phyloP scores from a whole-genome alignment of 2,113 vertebrate species.

The Pavo muticus region DNA sequence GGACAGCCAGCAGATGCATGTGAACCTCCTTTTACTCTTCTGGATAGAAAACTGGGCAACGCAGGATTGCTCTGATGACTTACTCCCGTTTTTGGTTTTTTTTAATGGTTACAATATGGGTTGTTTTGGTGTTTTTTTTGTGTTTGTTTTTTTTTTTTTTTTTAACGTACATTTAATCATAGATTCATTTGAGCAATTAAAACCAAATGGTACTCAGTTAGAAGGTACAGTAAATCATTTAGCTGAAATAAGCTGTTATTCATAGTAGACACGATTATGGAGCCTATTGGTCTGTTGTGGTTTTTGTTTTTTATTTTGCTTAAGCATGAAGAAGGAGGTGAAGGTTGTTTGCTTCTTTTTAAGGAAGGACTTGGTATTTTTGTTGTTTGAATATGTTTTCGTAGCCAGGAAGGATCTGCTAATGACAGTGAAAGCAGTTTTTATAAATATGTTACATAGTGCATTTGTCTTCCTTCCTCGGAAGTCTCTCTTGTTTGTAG shows the following conservation, averaged over 20 bases:
- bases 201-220: background rate
- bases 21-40: background rate
- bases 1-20: background rate
- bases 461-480: background rate
- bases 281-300: background rate
- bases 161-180: background rate
- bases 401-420: background rate
- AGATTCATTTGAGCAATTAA: background rate
- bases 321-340: background rate
- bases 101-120: background rate
- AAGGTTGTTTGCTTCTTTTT: background rate
- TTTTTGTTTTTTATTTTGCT: background rate
- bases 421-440: background rate
- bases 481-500: background rate
- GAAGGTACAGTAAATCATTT: background rate
- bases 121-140: too few relatives aligned
- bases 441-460: background rate
- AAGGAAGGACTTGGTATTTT: background rate
- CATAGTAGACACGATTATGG: background rate
- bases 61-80: background rate
- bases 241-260: background rate
- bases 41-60: background rate
- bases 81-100: background rate
- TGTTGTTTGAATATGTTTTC: background rate
- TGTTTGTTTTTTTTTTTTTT: background rate